A percentile compares a stretch with the other conserved stretches of the same genome.
Conservation (phyloP, 2,888 invertebrate species). For the Masnerella sp. region DNA sequence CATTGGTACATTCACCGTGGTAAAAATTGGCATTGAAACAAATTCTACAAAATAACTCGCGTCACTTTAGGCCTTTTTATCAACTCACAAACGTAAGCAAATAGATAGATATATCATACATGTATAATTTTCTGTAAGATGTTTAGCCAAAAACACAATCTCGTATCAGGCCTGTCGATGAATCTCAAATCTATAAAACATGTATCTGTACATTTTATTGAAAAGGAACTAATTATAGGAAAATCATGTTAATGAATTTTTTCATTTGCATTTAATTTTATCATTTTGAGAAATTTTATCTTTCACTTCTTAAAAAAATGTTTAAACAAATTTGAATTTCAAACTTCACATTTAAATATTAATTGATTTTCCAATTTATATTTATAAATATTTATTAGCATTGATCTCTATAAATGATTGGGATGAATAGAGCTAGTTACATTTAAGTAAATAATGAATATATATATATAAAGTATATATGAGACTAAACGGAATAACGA, state of each 20-base stretch:
- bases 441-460: slow-evolving; percentile 26
- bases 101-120: slow-evolving; percentile 57
- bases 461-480: no score
- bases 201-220: slow-evolving; percentile 15
- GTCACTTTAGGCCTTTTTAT: slow-evolving; percentile 45
- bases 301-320: no score
- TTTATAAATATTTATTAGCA: slow-evolving; percentile 46
- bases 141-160: slow-evolving; percentile 52
- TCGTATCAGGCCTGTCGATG: slow-evolving; percentile 55
- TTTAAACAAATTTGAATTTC: no score
- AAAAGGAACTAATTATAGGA: slow-evolving; percentile 1
- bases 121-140: slow-evolving; percentile 61
- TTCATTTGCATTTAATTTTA: no score
- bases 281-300: no score
- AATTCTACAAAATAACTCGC: slow-evolving; percentile 10
- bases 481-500: slow-evolving; percentile 11
- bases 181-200: no score
- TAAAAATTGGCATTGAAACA: no score
- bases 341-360: no score
- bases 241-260: no score
- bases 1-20: no score
- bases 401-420: slow-evolving; percentile 41
- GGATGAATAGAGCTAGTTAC: slow-evolving; percentile 10
- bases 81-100: slow-evolving; percentile 50
- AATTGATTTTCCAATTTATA: no score